Evolutionary conservation across 1,140 invertebrate genomes (phyloP), one percentile per base, ranked within the genome.

Genomic region (Chironomus striatipennis): DNA sequence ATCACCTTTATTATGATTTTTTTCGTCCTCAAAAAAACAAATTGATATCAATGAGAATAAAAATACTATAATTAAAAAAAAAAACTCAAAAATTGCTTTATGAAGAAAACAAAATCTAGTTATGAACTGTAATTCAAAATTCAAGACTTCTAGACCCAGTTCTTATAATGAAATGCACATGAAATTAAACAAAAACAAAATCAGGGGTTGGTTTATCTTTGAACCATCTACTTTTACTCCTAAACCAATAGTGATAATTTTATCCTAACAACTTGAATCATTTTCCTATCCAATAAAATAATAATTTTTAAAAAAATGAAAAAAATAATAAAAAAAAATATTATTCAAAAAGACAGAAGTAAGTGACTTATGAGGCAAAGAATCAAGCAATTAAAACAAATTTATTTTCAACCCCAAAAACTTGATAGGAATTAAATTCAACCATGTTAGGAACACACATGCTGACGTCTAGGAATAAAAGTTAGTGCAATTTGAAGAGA

Each of bases 111-210:
- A n/a, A 57, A n/a, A 12, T 57, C 47, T 57, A 57, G 47, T 57
- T 57, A n/a, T 57, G 47, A 57, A 57, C n/a, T n/a, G 47, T 34
- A 34, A 34, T 34, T 34, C 24, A 34, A 34, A 34, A 34, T 57
- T 57, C 47, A 57, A 57, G 47, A 57, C 47, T 57, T 57, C n/a
- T 57, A 57, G 12, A 57, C 47, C 47, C 47, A 57, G 47, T 57
- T 57, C 8, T 34, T 34, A 34, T 34, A 34, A 34, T 57, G 47
- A 57, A n/a, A 57, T 57, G 47, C 47, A 57, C 47, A 57, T 57
- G 47, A 57, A 57, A 57, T 9, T 47, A 15, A 47, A 57, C 15
- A n/a, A 57, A 57, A 57, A 57, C 9, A n/a, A 57, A 57, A 34
- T 34, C 24, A 34, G 24, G 24, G 24, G 24, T 34, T 34, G 24